Evolutionary conservation across 30 jellyfish, hydroid and myxozoan genomes (phyloP).

Genomic region (Chrysaora quinquecirrha): DNA sequence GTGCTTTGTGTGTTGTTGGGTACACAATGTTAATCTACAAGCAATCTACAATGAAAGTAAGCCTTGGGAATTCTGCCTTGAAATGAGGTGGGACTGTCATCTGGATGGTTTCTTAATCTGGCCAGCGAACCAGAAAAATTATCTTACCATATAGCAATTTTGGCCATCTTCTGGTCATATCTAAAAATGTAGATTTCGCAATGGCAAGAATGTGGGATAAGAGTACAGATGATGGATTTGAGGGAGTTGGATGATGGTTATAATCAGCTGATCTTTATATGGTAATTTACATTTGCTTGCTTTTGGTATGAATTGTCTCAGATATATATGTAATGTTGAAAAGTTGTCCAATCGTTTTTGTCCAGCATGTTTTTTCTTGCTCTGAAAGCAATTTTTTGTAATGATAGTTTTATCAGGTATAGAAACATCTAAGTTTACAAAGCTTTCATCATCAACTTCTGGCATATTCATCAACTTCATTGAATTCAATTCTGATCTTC

Average conservation of each 20-base stretch:
- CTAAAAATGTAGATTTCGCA: slow-evolving; percentile 22
- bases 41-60: slow-evolving; percentile 58
- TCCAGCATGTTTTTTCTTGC: not conserved
- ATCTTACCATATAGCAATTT: slow-evolving; percentile 13
- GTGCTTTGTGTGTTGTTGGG: slow-evolving; percentile 42
- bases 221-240: slow-evolving; percentile 27
- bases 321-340: not conserved
- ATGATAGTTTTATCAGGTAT: not conserved
- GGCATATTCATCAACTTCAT: not conserved
- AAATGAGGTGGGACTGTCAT: slow-evolving; percentile 20
- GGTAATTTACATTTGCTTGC: not conserved
- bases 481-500: not conserved
- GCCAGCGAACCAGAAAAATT: slow-evolving; percentile 13
- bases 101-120: slow-evolving; percentile 20
- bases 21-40: slow-evolving; percentile 61
- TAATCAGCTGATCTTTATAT: slow-evolving; percentile 20
- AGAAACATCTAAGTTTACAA: not conserved
- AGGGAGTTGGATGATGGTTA: slow-evolving; percentile 26
- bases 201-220: slow-evolving; percentile 18
- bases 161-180: slow-evolving; percentile 23
- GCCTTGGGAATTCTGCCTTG: slow-evolving; percentile 48
- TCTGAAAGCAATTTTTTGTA: not conserved
- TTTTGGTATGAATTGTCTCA: not conserved
- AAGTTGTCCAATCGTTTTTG: not conserved
- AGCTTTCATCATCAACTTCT: not conserved